These are phyloP conservation scores for Lampropteryx suffumata DNA, from an alignment of 2,888 invertebrate species.

Conservation along the genomic window DNA sequence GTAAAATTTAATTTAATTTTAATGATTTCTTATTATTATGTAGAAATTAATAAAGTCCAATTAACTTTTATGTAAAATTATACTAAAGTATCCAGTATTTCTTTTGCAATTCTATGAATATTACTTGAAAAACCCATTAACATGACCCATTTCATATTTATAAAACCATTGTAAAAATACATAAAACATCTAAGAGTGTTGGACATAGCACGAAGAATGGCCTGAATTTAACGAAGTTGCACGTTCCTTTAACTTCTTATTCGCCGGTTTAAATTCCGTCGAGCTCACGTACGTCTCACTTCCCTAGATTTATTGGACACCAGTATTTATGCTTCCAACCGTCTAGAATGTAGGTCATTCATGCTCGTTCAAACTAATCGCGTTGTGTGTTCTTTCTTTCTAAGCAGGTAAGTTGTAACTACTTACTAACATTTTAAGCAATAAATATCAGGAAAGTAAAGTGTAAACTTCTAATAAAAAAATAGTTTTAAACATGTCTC, in stretches of 20 bases:
- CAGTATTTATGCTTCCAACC: constrained; percentile 44
- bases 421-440: too few species aligned
- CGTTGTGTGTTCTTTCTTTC: background rate
- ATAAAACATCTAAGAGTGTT: constrained; percentile 19
- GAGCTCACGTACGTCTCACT: constrained; percentile 63
- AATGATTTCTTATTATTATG: too few species aligned
- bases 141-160: background rate
- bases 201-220: constrained; percentile 33
- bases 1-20: too few species aligned
- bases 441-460: too few species aligned
- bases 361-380: constrained; percentile 16
- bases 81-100: too few species aligned
- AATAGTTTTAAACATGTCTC: too few species aligned
- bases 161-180: constrained; percentile 11
- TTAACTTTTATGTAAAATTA: too few species aligned
- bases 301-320: constrained; percentile 58
- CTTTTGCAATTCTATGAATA: too few species aligned
- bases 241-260: constrained; percentile 58
- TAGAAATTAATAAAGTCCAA: too few species aligned
- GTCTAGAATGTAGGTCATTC: constrained; percentile 26
- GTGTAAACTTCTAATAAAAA: too few species aligned
- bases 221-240: constrained; percentile 56
- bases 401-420: too few species aligned
- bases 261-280: constrained; percentile 58
- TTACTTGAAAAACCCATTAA: too few species aligned